Evolutionary conservation across 2,113 vertebrate genomes (phyloP), one percentile per base, ranked within the genome.

Genomic region (Numida meleagris): DNA sequence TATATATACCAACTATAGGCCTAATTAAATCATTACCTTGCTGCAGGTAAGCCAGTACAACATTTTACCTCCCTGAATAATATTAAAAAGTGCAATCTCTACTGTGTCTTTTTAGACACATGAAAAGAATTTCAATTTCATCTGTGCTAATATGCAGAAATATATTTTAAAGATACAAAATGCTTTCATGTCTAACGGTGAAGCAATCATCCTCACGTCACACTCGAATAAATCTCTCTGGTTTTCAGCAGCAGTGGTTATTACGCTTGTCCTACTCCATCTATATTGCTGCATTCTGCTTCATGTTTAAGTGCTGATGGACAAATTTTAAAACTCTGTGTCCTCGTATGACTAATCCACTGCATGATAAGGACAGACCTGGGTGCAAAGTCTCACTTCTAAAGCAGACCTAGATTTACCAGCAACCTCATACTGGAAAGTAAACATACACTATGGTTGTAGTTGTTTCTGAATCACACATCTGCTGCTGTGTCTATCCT

Each of bases 361-460:
- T 58, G 42, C 61, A 36, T 0, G 17, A 36, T 68, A 89, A 89
- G 34, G 67, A 55, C 78, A 89, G 40, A 57, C 15, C 31, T 36
- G 18, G 61, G 81, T 89, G 91, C 82, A 91, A 95, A 86, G 73
- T 78, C 67, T 50, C 27, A 57, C 33, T 58, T 87, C 45, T 71
- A 67, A 85, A 86, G 21, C 61, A 88, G 86, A 84, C 50, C 68
- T 31, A 82, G 38, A 87, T 61, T 67, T 63, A 70, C 18, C 18
- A 36, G 59, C n/a, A 90, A 62, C 11, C 38, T 40, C 21, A 3
- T 13, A 90, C 43, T 10, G 33, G 29, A 55, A 90, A 83, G 70
- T 25, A 84, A 55, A 53, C 19, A 17, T 46, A 15, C 12, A 19
- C 19, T 86, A 46, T 15, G 15, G 36, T 61, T 20, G 36, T 79